Evolutionary conservation across 2,113 vertebrate genomes (phyloP).

Genomic region (Mellivora capensis): DNA sequence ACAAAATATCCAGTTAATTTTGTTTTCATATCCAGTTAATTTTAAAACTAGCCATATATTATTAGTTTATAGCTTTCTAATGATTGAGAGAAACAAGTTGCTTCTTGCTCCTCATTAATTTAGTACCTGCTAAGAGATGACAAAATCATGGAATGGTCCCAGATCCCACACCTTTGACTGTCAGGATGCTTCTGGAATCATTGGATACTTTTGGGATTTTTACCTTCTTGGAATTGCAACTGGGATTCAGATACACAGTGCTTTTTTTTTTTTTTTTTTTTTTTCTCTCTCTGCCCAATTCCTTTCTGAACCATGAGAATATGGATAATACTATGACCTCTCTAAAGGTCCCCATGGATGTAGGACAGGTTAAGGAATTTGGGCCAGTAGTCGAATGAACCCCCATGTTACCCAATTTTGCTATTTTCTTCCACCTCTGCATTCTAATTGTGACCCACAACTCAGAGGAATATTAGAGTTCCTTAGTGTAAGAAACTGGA

Average conservation of each 20-base stretch:
- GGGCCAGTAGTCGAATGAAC: accelerated
- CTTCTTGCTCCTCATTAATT: background rate
- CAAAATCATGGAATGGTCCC: background rate
- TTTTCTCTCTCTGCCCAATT: background rate
- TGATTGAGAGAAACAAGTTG: background rate
- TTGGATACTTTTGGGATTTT: background rate
- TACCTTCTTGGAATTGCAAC: background rate
- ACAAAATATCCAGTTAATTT: background rate
- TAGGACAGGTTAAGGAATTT: background rate
- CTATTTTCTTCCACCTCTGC: background rate
- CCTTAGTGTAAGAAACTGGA: background rate
- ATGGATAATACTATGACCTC: background rate
- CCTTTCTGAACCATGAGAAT: background rate
- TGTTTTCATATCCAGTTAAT: background rate
- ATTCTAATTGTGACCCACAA: too few species aligned
- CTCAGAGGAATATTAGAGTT: background rate
- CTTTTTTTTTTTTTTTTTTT: background rate
- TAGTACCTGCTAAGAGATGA: background rate
- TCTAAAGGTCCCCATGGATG: background rate
- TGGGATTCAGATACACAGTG: background rate
- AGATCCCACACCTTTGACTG: background rate
- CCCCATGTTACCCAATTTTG: accelerated
- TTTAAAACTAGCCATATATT: background rate
- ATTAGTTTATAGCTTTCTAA: background rate
- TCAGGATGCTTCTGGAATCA: background rate